Percentiles rank a stretch among this genome's conserved stretches.
Conservation (phyloP, 2,113 vertebrate genomes). For the Psittacara wagleri region DNA sequence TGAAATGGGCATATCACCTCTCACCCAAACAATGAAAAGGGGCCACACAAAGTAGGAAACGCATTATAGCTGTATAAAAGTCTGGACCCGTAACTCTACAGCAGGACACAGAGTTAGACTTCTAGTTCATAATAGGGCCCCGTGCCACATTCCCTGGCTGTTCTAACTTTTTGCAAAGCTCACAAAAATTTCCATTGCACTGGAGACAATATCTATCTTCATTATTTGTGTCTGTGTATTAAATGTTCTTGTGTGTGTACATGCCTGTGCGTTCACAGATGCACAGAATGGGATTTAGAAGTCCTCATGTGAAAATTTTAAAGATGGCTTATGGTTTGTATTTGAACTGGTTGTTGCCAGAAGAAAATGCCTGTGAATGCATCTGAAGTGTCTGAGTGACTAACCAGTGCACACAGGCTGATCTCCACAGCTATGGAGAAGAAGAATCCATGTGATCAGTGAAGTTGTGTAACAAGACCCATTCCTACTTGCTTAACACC, state of each 20-base stretch:
- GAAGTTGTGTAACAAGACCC: neutral
- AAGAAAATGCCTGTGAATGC: neutral
- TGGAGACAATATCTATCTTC: neutral
- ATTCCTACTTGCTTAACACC: slow-evolving; percentile 36
- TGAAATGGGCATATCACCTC: neutral
- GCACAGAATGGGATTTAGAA: neutral
- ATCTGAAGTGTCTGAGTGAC: neutral
- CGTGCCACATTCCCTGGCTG: rapidly evolving
- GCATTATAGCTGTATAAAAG: neutral
- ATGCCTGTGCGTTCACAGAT: neutral
- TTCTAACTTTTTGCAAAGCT: neutral
- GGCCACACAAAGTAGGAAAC: neutral
- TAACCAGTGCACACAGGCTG: neutral
- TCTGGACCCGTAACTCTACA: neutral
- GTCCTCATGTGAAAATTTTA: neutral
- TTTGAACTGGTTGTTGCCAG: neutral
- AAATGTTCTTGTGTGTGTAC: neutral
- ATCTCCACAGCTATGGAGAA: neutral
- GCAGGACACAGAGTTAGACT: neutral
- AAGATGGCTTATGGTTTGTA: neutral
- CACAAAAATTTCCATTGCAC: neutral
- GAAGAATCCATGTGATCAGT: neutral
- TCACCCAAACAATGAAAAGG: neutral
- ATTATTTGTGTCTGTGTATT: neutral
- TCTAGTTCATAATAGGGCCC: neutral